These are phyloP conservation scores for Alfaro cultratus DNA, from an alignment of 2,797 vertebrate genomes.

Conservation along the genomic window DNA sequence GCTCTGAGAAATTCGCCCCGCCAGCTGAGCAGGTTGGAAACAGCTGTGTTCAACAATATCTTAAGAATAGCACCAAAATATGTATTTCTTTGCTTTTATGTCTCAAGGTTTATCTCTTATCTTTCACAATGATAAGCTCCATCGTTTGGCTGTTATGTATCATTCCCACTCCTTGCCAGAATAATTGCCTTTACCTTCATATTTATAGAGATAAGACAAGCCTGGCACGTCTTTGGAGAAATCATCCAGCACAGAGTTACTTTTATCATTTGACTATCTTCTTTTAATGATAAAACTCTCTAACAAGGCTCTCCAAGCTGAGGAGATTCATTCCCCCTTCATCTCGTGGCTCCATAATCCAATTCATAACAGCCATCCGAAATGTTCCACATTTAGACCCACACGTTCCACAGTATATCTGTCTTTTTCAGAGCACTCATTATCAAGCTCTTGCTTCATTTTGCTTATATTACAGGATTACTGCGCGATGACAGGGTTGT, in stretches of 20 bases:
- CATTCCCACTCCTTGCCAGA: background rate
- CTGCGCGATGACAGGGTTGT: conserved; percentile 60
- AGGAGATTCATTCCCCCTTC: conserved; percentile 5
- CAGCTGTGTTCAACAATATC: too few species aligned
- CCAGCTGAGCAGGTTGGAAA: background rate
- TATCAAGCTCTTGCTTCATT: conserved; percentile 31
- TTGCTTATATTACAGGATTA: conserved; percentile 51
- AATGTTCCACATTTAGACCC: conserved; percentile 9
- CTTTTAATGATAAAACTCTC: conserved; percentile 2
- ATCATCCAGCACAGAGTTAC: background rate
- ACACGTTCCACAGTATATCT: conserved; percentile 16
- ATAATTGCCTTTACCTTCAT: background rate
- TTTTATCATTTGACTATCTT: conserved; percentile 2
- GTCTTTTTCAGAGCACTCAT: conserved; percentile 38
- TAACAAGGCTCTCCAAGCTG: background rate
- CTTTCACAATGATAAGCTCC: background rate
- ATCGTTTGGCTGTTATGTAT: background rate
- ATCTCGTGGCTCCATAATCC: background rate
- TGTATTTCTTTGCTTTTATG: background rate
- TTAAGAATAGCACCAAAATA: background rate
- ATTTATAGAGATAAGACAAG: background rate
- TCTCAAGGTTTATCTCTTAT: background rate
- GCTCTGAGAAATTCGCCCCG: background rate
- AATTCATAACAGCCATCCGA: conserved; percentile 1
- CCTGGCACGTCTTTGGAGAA: background rate